A percentile compares a stretch with the other conserved stretches of the same genome.
These are phyloP conservation scores for Alligator sinensis DNA, from an alignment of 2,113 vertebrate genomes.

Conservation along the genomic window DNA sequence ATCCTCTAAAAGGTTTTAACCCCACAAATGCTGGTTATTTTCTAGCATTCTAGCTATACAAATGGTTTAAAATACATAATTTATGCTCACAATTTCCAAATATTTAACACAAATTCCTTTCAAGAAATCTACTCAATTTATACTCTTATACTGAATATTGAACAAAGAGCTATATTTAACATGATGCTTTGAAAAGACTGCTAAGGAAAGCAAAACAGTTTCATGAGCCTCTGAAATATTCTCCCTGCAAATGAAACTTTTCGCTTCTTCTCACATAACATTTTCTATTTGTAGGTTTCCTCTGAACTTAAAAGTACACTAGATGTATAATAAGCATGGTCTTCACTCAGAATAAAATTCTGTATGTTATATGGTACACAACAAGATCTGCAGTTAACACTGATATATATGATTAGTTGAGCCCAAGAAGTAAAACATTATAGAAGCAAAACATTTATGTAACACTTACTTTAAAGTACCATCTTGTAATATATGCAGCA, in stretches of 20 bases:
- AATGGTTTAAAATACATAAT: neutral
- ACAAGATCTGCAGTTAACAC: neutral
- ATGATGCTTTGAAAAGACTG: neutral
- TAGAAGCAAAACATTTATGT: rapidly evolving
- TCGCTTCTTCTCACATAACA: neutral
- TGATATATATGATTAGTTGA: neutral
- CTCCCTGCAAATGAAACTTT: neutral
- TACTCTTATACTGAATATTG: neutral
- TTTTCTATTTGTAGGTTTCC: neutral
- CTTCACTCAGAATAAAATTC: neutral
- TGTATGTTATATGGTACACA: neutral
- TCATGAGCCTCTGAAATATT: neutral
- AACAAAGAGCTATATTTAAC: neutral
- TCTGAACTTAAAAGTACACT: neutral
- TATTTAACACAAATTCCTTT: neutral
- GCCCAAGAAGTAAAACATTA: neutral
- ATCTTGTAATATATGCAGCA: neutral
- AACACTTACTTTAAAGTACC: conserved; percentile 11
- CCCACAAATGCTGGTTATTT: neutral
- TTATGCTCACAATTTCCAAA: neutral
- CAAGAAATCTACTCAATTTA: neutral
- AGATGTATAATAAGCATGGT: neutral
- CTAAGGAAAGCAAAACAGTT: neutral
- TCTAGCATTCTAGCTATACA: neutral
- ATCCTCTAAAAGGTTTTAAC: neutral